phyloP scores from a whole-genome alignment of 2,113 vertebrate species.

The Dromiciops gliroides region DNA sequence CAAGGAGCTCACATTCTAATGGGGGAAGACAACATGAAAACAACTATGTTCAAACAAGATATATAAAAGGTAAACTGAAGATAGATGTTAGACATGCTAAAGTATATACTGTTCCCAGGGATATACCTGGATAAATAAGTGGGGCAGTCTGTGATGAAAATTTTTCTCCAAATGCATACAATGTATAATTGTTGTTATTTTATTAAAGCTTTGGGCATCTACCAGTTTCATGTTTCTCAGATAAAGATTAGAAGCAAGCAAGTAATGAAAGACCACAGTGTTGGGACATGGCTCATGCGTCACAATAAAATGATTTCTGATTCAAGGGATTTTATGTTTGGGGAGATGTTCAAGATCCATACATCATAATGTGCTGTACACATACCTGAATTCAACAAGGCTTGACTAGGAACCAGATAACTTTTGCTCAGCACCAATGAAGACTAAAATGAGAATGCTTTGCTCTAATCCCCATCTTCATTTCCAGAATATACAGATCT shows the following conservation, averaged over 20 bases:
- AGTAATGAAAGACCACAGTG: not conserved
- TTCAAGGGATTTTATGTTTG: not conserved
- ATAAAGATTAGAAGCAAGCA: constrained; percentile 30
- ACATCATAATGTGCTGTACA: not conserved
- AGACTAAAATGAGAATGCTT: not conserved
- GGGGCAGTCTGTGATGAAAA: not conserved
- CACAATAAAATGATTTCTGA: not conserved
- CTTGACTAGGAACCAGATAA: not conserved
- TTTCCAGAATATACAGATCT: not conserved
- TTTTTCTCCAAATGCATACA: not conserved
- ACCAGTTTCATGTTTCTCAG: not conserved
- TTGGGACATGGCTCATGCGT: not conserved
- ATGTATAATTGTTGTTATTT: not conserved
- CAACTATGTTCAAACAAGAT: not conserved
- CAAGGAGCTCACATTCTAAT: not conserved
- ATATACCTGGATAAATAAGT: not conserved
- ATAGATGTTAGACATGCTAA: not conserved
- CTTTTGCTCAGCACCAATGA: not conserved
- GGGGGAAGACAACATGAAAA: not conserved
- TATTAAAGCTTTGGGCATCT: not conserved
- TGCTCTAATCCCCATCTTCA: not conserved
- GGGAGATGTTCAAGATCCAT: not conserved
- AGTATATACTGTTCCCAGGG: not conserved
- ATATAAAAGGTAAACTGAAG: not conserved
- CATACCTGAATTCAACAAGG: fast-evolving